Conservation (phyloP, 1,140 invertebrate species). For the Ooceraea biroi region DNA sequence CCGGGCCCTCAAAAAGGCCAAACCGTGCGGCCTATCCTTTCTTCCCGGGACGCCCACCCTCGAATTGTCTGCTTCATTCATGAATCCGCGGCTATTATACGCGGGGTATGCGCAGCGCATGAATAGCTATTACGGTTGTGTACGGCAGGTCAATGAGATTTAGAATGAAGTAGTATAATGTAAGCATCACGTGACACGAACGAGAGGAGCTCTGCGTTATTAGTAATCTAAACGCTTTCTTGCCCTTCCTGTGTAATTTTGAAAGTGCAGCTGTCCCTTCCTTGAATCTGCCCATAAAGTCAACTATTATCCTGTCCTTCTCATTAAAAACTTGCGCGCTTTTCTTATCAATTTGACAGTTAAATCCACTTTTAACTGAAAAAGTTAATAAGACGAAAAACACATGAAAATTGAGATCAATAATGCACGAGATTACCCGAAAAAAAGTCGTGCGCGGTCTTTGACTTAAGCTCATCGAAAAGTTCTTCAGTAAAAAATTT, state of each 20-base stretch:
- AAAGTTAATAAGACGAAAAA: background rate
- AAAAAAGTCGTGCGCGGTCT: too few species aligned
- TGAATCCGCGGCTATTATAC: conserved; percentile 47
- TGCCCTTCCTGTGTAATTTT: background rate
- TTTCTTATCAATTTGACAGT: background rate
- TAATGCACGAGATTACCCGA: background rate
- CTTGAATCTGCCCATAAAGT: background rate
- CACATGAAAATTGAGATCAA: background rate
- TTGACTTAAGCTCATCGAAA: too few species aligned
- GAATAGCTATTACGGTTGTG: conserved; percentile 58
- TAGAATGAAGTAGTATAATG: conserved; percentile 44
- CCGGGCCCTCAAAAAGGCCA: conserved; percentile 66
- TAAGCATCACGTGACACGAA: conserved; percentile 48
- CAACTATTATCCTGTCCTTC: background rate
- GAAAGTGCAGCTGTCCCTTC: background rate
- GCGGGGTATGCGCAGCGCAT: conserved; percentile 32
- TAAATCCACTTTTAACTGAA: background rate
- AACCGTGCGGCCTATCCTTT: conserved; percentile 26
- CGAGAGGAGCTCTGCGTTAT: background rate
- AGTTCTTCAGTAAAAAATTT: background rate
- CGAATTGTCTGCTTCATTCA: conserved; percentile 58
- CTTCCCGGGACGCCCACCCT: conserved; percentile 33
- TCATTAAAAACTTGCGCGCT: background rate
- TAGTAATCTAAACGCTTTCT: background rate
- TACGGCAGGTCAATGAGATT: conserved; percentile 36